Evolutionary conservation across 2,888 invertebrate genomes (phyloP).

Genomic region (Dynastes tityus): DNA sequence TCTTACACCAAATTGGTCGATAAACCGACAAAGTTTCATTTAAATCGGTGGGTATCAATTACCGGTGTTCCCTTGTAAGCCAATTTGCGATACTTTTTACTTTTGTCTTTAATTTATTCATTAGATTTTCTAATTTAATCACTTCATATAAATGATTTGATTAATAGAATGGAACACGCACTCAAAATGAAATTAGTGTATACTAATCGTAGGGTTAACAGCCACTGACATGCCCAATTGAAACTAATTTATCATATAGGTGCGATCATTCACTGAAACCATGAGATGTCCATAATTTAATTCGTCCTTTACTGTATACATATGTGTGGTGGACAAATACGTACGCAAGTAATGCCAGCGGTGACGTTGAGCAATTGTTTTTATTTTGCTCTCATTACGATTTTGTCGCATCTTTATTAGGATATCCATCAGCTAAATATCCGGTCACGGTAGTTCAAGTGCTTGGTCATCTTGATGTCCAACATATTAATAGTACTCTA

Average conservation of each 20-base stretch:
- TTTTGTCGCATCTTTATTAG: constrained; percentile 24
- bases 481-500: constrained; percentile 11
- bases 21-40: too few species aligned
- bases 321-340: constrained; percentile 6
- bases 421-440: constrained; percentile 26
- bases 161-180: too few species aligned
- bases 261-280: constrained; percentile 16
- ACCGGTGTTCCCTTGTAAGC: too few species aligned
- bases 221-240: constrained; percentile 14
- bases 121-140: too few species aligned
- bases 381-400: constrained; percentile 23
- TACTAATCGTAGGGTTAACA: not conserved
- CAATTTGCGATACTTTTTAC: too few species aligned
- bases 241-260: constrained; percentile 22
- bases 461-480: not conserved
- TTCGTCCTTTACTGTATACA: not conserved
- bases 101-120: too few species aligned
- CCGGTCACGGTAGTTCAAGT: constrained; percentile 15
- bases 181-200: too few species aligned
- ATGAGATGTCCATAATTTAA: constrained; percentile 12
- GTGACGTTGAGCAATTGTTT: constrained; percentile 27
- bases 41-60: too few species aligned
- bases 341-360: not conserved
- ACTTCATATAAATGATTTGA: too few species aligned
- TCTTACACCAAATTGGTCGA: too few species aligned